These are phyloP conservation scores for Cotesia glomerata DNA, from an alignment of 1,140 invertebrate genomes.

Conservation along the genomic window DNA sequence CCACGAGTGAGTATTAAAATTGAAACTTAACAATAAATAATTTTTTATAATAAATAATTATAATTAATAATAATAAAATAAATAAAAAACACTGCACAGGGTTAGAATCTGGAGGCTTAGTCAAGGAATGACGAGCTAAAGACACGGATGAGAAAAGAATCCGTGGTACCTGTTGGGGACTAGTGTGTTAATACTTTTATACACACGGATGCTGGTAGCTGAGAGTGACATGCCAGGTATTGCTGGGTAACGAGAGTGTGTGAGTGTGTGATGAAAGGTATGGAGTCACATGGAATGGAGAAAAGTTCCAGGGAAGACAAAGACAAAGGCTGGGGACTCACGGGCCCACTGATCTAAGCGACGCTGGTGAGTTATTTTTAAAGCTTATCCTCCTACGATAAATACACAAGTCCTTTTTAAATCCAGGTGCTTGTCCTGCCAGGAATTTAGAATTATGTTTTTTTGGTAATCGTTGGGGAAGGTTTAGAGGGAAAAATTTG, in stretches of 20 bases:
- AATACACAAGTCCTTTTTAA: constrained; percentile 8
- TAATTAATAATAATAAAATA: too few relatives aligned
- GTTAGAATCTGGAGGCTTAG: not conserved
- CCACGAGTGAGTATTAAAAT: too few relatives aligned
- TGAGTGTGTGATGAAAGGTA: too few relatives aligned
- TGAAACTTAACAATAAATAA: too few relatives aligned
- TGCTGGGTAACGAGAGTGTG: not conserved
- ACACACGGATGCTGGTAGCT: not conserved
- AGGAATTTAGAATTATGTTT: not conserved
- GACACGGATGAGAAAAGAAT: not conserved
- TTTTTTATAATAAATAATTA: too few relatives aligned
- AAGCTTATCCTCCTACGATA: constrained; percentile 14
- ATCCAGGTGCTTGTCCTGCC: not conserved
- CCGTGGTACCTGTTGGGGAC: constrained; percentile 23
- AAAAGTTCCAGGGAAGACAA: too few relatives aligned
- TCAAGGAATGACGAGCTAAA: not conserved
- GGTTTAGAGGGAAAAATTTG: too few relatives aligned
- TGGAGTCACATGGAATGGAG: too few relatives aligned
- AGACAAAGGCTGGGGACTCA: not conserved
- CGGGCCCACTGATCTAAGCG: not conserved
- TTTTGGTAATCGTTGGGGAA: not conserved
- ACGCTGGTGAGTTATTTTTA: constrained; percentile 5
- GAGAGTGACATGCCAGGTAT: not conserved
- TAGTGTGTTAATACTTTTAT: not conserved
- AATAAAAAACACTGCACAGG: too few relatives aligned